Evolutionary conservation across 2,113 vertebrate species (phyloP).

Genomic region (Pelobates fuscus): DNA sequence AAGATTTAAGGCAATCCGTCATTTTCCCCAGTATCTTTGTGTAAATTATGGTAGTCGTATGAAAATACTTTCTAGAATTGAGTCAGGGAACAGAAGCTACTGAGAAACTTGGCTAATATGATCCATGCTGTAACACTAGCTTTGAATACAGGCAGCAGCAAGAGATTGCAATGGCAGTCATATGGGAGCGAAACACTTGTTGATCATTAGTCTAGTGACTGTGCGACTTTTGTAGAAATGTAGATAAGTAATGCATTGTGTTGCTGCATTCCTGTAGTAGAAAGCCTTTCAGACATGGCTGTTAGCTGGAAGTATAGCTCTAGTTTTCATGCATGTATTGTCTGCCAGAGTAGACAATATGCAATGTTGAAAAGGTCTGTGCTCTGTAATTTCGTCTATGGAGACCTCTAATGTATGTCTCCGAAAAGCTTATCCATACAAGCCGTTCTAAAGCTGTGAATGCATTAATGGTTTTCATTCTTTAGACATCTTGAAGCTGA

Average conservation of each 20-base stretch:
- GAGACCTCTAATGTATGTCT: conserved; percentile 13
- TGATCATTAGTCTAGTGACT: background rate
- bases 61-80: no score
- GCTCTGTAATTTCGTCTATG: conserved; percentile 28
- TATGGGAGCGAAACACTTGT: background rate
- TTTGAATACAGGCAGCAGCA: background rate
- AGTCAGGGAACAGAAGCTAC: background rate
- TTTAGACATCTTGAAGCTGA: background rate
- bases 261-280: background rate
- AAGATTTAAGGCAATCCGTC: no score
- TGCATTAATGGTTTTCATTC: background rate
- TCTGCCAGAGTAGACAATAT: background rate
- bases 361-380: conserved; percentile 7
- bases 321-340: conserved; percentile 17
- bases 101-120: background rate
- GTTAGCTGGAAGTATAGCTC: conserved; percentile 4
- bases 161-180: background rate
- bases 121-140: background rate
- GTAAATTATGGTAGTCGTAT: no score
- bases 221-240: background rate
- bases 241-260: background rate
- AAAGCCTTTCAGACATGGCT: conserved; percentile 5
- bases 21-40: no score
- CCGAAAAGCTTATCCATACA: conserved; percentile 1
- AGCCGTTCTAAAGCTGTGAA: background rate